Percentiles rank a stretch among this genome's conserved stretches.
These are phyloP conservation scores for Oreonectes daqikongensis DNA, from an alignment of 2,797 vertebrate species.

Conservation along the genomic window DNA sequence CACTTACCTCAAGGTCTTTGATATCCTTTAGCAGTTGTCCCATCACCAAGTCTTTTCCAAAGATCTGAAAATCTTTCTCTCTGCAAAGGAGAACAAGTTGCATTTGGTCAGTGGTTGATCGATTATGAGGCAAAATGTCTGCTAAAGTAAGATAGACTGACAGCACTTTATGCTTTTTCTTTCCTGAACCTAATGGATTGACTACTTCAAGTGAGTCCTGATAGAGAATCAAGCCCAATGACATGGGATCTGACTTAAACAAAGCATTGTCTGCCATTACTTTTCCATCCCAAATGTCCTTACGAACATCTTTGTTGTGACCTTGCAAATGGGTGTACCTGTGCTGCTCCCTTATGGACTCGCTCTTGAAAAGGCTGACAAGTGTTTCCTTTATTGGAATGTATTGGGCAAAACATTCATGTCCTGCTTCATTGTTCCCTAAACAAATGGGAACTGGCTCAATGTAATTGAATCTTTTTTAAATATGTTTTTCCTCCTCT, in stretches of 20 bases:
- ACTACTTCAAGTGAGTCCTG: background rate
- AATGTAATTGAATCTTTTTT: constrained; percentile 13
- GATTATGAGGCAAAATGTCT: too few relatives aligned
- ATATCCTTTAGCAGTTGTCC: background rate
- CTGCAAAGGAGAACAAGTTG: constrained; percentile 16
- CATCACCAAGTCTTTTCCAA: background rate
- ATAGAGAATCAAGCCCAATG: background rate
- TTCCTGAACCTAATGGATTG: background rate
- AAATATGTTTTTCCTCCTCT: constrained; percentile 1
- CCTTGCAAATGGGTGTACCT: background rate
- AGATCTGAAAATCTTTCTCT: constrained; percentile 14
- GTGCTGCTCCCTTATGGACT: constrained; percentile 1
- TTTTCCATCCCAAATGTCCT: background rate
- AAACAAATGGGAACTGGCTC: constrained; percentile 8
- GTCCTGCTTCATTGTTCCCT: background rate
- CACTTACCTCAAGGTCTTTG: constrained; percentile 13
- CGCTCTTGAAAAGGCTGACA: background rate
- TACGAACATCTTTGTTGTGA: background rate
- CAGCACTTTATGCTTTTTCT: too few relatives aligned
- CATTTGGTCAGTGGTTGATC: constrained; percentile 7
- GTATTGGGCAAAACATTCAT: constrained; percentile 6
- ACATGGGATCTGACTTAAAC: constrained; percentile 13
- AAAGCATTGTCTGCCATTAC: background rate
- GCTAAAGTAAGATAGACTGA: too few relatives aligned
- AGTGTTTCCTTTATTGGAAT: constrained; percentile 7